Conservation (phyloP, 2,797 vertebrate genomes). For the Adelosebastes latens region DNA sequence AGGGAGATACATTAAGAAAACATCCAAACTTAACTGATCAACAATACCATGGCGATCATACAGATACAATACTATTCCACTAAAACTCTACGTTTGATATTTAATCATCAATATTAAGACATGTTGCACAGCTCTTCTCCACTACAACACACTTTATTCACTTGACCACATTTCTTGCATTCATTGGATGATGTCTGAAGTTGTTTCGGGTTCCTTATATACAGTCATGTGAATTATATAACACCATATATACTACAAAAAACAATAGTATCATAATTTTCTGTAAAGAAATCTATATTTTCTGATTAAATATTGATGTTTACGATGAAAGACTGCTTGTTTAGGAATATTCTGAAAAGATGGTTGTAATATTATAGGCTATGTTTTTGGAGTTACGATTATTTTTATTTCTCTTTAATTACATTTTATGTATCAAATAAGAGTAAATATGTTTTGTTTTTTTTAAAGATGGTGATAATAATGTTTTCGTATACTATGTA, state of each 20-base stretch:
- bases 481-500: not conserved
- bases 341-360: not conserved
- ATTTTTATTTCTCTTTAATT: not conserved
- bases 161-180: not conserved
- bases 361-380: not conserved
- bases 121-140: not conserved
- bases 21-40: not conserved
- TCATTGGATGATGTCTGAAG: not conserved
- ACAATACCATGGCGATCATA: not conserved
- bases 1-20: not conserved
- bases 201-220: not conserved
- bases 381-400: not conserved
- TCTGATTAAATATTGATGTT: not conserved
- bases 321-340: not conserved
- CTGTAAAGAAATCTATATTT: not conserved
- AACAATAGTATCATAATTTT: not conserved
- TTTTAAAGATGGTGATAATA: not conserved
- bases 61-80: not conserved
- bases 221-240: not conserved
- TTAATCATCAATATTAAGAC: not conserved
- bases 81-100: not conserved
- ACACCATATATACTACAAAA: not conserved
- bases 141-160: too few species aligned
- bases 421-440: not conserved
- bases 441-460: not conserved